Conservation (phyloP, 2,888 invertebrate species). For the Ophraella communa region DNA sequence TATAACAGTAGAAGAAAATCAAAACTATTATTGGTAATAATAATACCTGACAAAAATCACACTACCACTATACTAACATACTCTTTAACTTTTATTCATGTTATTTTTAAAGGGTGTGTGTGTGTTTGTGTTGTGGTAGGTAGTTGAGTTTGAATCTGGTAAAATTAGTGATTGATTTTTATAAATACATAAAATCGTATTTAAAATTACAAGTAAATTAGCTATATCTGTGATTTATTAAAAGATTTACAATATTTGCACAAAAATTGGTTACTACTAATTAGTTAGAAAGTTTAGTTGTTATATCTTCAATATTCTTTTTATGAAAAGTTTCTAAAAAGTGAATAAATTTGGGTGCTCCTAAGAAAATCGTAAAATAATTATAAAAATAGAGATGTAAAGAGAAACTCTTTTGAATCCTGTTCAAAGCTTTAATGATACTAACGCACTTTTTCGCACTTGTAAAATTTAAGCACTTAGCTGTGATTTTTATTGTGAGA, state of each 20-base stretch:
- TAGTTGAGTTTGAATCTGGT: too few species aligned
- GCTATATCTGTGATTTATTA: not conserved
- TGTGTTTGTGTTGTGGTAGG: too few species aligned
- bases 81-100: too few species aligned
- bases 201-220: not conserved
- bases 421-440: slow-evolving; percentile 28
- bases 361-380: not conserved
- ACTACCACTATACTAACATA: too few species aligned
- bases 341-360: slow-evolving; percentile 16
- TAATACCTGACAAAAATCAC: too few species aligned
- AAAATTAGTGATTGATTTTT: too few species aligned
- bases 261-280: not conserved
- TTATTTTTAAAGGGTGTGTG: too few species aligned
- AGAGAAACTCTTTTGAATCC: slow-evolving; percentile 20
- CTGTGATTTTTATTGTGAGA: slow-evolving; percentile 47
- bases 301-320: not conserved
- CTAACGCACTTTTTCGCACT: slow-evolving; percentile 36
- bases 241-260: not conserved
- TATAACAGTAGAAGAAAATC: too few species aligned
- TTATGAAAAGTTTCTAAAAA: not conserved
- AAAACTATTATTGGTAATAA: too few species aligned
- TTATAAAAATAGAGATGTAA: not conserved
- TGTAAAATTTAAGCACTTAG: slow-evolving; percentile 46
- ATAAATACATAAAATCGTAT: too few species aligned
- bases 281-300: not conserved